Conservation (phyloP, 2,797 vertebrate species). For the Crotalus adamanteus region DNA sequence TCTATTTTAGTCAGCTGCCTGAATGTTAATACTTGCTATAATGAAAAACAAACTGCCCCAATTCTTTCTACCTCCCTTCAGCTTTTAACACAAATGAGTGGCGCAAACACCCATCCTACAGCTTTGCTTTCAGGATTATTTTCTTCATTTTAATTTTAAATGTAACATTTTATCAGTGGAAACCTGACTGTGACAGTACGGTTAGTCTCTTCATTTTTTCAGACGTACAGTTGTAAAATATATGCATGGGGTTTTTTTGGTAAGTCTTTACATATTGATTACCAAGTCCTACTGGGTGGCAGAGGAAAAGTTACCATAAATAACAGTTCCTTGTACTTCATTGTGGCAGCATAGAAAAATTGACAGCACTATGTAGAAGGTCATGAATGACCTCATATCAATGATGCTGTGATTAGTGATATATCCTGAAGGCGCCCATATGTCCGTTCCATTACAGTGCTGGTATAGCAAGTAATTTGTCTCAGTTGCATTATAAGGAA, state of each 20-base stretch:
- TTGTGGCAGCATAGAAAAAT: not conserved
- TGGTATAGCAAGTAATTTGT: not conserved
- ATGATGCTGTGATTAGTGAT: not conserved
- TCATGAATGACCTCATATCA: not conserved
- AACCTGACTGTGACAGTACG: not conserved
- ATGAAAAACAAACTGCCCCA: slow-evolving; percentile 66
- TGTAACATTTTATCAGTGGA: slow-evolving; percentile 52
- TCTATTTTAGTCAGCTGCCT: slow-evolving; percentile 57
- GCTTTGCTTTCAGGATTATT: slow-evolving; percentile 44
- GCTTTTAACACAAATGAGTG: slow-evolving; percentile 60
- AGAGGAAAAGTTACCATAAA: not conserved
- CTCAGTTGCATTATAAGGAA: not conserved
- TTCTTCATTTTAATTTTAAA: slow-evolving; percentile 52
- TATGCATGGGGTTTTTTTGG: not conserved
- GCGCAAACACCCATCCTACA: slow-evolving; percentile 54
- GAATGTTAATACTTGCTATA: slow-evolving; percentile 61
- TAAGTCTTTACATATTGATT: not conserved
- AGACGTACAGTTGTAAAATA: not conserved
- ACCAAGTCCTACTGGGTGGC: not conserved
- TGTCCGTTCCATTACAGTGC: not conserved
- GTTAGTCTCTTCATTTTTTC: not conserved
- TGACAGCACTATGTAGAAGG: not conserved
- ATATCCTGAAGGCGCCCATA: not conserved
- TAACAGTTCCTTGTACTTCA: not conserved
- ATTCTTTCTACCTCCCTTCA: slow-evolving; percentile 45